Conservation (phyloP, 1,140 invertebrate species). For the Hormaphis cornu region DNA sequence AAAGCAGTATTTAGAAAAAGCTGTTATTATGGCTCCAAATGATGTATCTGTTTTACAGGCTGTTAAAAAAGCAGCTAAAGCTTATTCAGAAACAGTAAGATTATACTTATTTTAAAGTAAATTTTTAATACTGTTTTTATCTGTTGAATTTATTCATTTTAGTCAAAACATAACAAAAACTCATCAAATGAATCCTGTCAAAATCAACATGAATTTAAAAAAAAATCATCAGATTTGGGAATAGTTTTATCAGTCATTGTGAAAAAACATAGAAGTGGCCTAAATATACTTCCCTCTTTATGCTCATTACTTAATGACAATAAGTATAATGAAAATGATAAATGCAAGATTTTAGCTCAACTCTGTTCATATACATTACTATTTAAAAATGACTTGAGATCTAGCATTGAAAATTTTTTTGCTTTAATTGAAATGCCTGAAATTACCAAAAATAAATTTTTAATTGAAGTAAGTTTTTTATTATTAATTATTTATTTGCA, state of each 20-base stretch:
- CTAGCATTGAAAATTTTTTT: not conserved
- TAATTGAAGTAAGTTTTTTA: not conserved
- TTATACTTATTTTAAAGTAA: not conserved
- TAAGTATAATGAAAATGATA: not conserved
- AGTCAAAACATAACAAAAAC: not conserved
- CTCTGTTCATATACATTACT: slow-evolving; percentile 8
- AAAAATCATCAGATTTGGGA: not conserved
- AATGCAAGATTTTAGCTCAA: not conserved
- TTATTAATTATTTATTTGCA: too few relatives aligned
- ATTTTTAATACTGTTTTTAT: not conserved
- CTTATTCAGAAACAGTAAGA: not conserved
- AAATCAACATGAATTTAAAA: not conserved
- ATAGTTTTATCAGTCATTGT: not conserved
- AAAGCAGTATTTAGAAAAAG: not conserved
- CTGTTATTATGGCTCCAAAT: not conserved
- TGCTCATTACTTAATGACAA: not conserved
- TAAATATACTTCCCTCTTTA: not conserved
- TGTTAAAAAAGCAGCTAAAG: not conserved
- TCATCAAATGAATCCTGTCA: not conserved
- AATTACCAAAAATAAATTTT: not conserved
- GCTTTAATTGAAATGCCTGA: not conserved
- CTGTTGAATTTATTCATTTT: not conserved
- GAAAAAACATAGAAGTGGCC: not conserved
- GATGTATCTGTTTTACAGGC: not conserved
- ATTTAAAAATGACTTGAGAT: not conserved